A percentile compares a stretch with the other conserved stretches of the same genome.
Conservation (phyloP, 30 jellyfish, hydroid and myxozoan genomes). For the Cassiopea andromeda region DNA sequence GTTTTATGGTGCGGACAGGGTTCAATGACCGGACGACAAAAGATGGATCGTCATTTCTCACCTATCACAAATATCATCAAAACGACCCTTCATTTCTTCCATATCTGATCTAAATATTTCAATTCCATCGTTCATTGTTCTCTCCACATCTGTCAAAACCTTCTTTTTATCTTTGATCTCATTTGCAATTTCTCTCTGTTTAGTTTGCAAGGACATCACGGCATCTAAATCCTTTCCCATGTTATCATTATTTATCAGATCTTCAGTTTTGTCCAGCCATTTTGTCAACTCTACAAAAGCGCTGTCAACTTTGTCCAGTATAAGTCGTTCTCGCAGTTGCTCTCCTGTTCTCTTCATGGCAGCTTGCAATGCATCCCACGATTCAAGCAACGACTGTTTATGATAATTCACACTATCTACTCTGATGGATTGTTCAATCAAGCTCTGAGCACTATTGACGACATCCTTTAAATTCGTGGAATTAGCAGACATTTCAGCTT, state of each 20-base stretch:
- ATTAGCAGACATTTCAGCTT: constrained; percentile 45
- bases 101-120: neutral
- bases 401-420: constrained; percentile 9
- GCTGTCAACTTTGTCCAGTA: constrained; percentile 4
- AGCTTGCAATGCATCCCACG: constrained; percentile 34
- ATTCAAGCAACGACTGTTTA: neutral
- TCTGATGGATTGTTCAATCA: constrained; percentile 17
- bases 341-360: constrained; percentile 10
- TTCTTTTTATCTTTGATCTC: constrained; percentile 5
- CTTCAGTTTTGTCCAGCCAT: constrained; percentile 44
- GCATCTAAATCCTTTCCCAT: constrained; percentile 46
- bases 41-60: neutral
- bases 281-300: constrained; percentile 4
- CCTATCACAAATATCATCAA: constrained; percentile 37
- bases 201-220: constrained; percentile 21
- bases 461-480: constrained; percentile 19
- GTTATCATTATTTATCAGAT: neutral
- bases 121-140: neutral
- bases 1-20: neutral
- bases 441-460: neutral
- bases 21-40: neutral
- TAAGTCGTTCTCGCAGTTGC: neutral
- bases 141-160: constrained; percentile 10
- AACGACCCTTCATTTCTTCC: constrained; percentile 19
- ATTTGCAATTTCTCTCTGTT: constrained; percentile 43